Conservation (phyloP, 2,888 invertebrate species). For the Chrysolina oricalcia region DNA sequence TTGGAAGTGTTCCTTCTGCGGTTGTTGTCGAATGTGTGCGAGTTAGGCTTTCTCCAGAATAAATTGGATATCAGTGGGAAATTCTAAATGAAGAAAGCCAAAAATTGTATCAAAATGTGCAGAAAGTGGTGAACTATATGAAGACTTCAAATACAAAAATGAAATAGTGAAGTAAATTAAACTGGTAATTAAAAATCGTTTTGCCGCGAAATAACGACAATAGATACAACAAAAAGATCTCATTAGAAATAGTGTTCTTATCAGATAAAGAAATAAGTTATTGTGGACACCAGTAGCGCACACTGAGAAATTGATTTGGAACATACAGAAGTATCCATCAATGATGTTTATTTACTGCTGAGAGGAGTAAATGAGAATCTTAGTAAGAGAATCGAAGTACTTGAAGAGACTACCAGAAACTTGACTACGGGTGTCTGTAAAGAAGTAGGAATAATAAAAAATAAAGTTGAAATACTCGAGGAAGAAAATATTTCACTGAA, state of each 20-base stretch:
- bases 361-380: conserved; percentile 26
- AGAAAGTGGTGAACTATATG: neutral
- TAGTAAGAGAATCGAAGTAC: conserved; percentile 20
- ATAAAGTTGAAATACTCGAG: conserved; percentile 27
- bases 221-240: neutral
- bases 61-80: neutral
- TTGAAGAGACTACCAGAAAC: conserved; percentile 18
- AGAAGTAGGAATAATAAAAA: conserved; percentile 23
- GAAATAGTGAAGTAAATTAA: neutral
- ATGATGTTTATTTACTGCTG: conserved; percentile 24
- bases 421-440: conserved; percentile 18
- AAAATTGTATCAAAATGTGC: neutral
- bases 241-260: neutral
- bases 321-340: conserved; percentile 28
- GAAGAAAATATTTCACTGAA: conserved; percentile 21
- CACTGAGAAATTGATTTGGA: conserved; percentile 23
- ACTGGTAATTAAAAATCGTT: neutral
- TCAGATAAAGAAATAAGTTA: neutral
- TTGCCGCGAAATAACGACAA: neutral
- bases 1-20: too few species aligned
- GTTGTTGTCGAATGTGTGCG: too few species aligned
- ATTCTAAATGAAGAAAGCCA: neutral
- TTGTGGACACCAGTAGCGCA: neutral
- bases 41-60: too few species aligned
- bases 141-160: neutral